These are phyloP conservation scores for Epirrhoe tristata DNA, from an alignment of 2,888 invertebrate species.

Conservation along the genomic window DNA sequence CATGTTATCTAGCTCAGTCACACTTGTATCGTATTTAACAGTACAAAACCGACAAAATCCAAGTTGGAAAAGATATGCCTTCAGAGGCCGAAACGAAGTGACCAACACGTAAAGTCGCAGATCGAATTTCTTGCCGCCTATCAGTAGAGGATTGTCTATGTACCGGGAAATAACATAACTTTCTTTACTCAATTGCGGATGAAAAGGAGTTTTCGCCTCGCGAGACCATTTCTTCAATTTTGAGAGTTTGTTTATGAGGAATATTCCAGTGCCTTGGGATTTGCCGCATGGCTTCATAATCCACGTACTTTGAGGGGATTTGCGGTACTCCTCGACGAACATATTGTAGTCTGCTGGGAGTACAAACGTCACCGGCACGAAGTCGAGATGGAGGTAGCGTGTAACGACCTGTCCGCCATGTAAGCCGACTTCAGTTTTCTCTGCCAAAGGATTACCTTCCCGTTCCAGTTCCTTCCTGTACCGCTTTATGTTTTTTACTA, in stretches of 20 bases:
- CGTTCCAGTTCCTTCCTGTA: constrained; percentile 97
- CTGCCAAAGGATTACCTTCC: constrained; percentile 94
- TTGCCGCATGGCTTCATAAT: constrained; percentile 99
- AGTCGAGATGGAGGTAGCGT: constrained; percentile 92
- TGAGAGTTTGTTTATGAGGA: constrained; percentile 97
- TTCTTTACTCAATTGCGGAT: constrained; percentile 93
- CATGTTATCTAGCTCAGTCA: constrained; percentile 95
- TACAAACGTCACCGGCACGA: constrained; percentile 97
- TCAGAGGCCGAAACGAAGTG: constrained; percentile 96
- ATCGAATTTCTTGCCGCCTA: constrained; percentile 98
- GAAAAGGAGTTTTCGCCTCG: constrained; percentile 93
- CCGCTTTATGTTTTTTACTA: constrained; percentile 98
- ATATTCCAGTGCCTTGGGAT: constrained; percentile 97
- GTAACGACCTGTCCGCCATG: constrained; percentile 87
- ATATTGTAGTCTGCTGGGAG: constrained; percentile 98
- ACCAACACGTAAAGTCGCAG: constrained; percentile 96
- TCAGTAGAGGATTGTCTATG: constrained; percentile 97
- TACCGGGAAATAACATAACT: constrained; percentile 98
- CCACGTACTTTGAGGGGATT: constrained; percentile 97
- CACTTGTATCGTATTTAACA: constrained; percentile 96
- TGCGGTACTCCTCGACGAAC: constrained; percentile 98
- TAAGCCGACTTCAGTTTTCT: constrained; percentile 85
- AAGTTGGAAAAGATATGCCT: constrained; percentile 95
- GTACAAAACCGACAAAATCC: constrained; percentile 99
- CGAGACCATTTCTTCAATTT: constrained; percentile 96